These are phyloP conservation scores for Dysidea cf. avara DNA, from an alignment of 37 sponge, comb jelly and placozoan genomes.

Conservation along the genomic window DNA sequence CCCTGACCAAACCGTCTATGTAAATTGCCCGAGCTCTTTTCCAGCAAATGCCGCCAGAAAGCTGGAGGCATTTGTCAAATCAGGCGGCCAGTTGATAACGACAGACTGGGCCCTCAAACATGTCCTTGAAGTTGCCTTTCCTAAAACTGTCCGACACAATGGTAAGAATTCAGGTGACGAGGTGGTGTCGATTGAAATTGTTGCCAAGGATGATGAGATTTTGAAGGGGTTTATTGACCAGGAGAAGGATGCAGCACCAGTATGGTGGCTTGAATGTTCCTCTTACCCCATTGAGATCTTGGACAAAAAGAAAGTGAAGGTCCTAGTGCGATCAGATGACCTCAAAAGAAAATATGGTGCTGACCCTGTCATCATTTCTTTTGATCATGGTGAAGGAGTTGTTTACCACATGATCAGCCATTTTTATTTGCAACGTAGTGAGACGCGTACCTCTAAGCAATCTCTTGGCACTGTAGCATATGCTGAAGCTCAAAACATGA, in stretches of 20 bases:
- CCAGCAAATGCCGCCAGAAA: conserved; percentile 45
- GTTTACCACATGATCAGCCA: conserved; percentile 88
- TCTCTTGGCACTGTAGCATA: conserved; percentile 22
- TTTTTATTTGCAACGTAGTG: conserved; percentile 79
- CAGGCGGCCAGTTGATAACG: conserved; percentile 73
- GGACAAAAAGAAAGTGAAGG: conserved; percentile 70
- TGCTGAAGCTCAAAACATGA: conserved; percentile 46
- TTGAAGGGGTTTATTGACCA: conserved; percentile 76
- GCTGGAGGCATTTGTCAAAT: conserved; percentile 57
- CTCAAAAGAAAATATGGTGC: conserved; percentile 52
- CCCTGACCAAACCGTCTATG: conserved; percentile 81
- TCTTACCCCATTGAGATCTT: conserved; percentile 75
- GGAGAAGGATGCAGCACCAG: conserved; percentile 74
- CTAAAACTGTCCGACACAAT: conserved; percentile 53
- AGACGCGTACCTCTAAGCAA: conserved; percentile 73
- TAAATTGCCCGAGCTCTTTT: conserved; percentile 68
- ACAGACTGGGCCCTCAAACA: conserved; percentile 81
- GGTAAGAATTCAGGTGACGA: conserved; percentile 66
- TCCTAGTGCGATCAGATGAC: conserved; percentile 72
- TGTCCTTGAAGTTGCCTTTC: conserved; percentile 73
- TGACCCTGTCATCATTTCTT: conserved; percentile 72
- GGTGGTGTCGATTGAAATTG: conserved; percentile 74
- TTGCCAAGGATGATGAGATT: conserved; percentile 66
- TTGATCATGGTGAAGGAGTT: conserved; percentile 79
- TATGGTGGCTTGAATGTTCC: conserved; percentile 76